phyloP scores from a whole-genome alignment of 2,797 vertebrate species.

The Triplophysa yarkandensis region DNA sequence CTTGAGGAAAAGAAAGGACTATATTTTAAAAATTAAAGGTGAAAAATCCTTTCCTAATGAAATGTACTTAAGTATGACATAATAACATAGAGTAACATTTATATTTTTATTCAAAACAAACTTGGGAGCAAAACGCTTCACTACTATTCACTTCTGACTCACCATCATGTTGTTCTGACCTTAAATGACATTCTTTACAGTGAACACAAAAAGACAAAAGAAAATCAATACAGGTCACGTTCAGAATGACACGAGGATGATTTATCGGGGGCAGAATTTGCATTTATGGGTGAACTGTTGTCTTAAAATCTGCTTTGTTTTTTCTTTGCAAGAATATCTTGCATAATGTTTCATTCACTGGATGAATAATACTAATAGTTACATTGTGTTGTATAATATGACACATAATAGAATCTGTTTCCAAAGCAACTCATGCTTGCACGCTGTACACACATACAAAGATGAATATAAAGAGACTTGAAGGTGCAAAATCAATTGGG shows the following conservation, averaged over 20 bases:
- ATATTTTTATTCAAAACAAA: no score
- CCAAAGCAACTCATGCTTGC: constrained; percentile 9
- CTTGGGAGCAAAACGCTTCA: no score
- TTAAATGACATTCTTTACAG: not conserved
- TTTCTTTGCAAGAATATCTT: not conserved
- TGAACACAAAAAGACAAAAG: not conserved
- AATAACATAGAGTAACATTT: no score
- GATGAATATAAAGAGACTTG: not conserved
- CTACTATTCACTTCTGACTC: not conserved
- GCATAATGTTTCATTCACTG: constrained; percentile 5
- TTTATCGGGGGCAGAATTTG: no score
- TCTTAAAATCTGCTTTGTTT: not conserved
- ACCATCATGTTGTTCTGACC: not conserved
- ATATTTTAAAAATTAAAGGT: no score
- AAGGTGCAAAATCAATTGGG: not conserved
- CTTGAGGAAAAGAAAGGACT: no score
- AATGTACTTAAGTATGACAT: no score
- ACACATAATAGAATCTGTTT: not conserved
- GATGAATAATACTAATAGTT: constrained; percentile 3
- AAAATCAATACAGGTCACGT: no score
- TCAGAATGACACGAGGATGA: not conserved
- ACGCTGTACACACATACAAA: not conserved
- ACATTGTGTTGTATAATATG: constrained; percentile 11
- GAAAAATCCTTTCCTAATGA: no score
- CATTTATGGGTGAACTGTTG: not conserved